These are phyloP conservation scores for Leptocoma aspasia DNA, from an alignment of 2,113 vertebrate species.

Conservation along the genomic window DNA sequence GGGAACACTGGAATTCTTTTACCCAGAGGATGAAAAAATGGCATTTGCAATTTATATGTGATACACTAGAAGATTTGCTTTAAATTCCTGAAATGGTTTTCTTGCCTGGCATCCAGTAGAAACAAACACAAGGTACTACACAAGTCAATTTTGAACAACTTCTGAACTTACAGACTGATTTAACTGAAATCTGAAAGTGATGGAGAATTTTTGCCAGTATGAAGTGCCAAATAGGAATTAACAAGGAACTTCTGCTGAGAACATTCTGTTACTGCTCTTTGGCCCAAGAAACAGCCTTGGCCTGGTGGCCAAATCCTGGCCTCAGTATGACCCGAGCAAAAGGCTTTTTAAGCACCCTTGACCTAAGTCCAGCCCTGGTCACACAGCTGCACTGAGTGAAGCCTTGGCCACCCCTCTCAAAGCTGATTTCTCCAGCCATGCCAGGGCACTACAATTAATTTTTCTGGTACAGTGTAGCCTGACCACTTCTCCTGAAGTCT, in stretches of 20 bases:
- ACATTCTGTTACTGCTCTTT: not conserved
- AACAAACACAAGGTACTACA: not conserved
- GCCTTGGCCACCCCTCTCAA: not conserved
- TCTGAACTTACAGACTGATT: not conserved
- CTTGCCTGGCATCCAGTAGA: not conserved
- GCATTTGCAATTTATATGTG: not conserved
- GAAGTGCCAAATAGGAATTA: not conserved
- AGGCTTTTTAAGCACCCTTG: not conserved
- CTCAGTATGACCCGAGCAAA: not conserved
- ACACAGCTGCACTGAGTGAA: not conserved
- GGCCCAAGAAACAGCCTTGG: not conserved
- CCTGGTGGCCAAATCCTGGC: not conserved
- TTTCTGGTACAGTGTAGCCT: not conserved
- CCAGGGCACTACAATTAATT: not conserved
- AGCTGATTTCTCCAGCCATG: not conserved
- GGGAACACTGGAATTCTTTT: not conserved
- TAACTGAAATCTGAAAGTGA: not conserved
- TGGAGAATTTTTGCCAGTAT: not conserved
- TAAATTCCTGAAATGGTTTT: not conserved
- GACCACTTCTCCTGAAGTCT: not conserved
- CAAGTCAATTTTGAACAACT: not conserved
- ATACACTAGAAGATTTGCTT: not conserved
- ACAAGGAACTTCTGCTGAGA: not conserved
- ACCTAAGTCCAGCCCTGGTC: not conserved
- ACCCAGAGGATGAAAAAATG: not conserved